These are phyloP conservation scores for Eremophila alpestris DNA, from an alignment of 2,797 vertebrate species.

Conservation along the genomic window DNA sequence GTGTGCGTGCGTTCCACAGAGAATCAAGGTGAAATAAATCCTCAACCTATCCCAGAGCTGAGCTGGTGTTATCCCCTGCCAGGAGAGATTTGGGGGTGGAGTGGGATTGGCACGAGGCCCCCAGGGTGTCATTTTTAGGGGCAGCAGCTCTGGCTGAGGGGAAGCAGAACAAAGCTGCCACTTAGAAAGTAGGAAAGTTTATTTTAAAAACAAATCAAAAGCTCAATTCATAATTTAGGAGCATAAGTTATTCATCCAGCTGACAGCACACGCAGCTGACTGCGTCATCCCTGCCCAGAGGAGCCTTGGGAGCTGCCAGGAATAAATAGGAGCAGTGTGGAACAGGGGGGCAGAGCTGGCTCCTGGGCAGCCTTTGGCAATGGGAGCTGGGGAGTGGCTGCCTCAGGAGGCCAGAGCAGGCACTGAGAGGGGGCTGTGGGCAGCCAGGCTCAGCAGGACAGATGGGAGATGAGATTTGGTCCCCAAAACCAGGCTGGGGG, in stretches of 20 bases:
- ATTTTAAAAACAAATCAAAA: slow-evolving; percentile 53
- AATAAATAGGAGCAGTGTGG: slow-evolving; percentile 2
- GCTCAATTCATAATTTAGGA: slow-evolving; percentile 48
- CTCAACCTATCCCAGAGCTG: slow-evolving; percentile 40
- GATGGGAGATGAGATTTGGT: neutral
- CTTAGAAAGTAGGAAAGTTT: slow-evolving; percentile 52
- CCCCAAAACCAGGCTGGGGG: neutral
- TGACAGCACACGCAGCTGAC: neutral
- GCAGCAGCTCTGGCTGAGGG: neutral
- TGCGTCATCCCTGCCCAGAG: neutral
- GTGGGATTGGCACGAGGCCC: neutral
- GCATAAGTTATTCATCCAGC: neutral
- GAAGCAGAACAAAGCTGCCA: slow-evolving; percentile 3
- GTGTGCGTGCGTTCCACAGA: slow-evolving; percentile 68
- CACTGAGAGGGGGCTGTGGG: neutral
- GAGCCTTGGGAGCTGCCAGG: neutral
- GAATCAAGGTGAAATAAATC: slow-evolving; percentile 74
- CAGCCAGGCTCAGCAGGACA: neutral
- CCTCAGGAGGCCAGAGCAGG: neutral
- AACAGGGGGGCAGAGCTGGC: neutral
- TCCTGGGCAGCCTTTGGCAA: neutral
- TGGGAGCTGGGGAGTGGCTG: rapidly evolving
- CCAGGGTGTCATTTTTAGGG: neutral
- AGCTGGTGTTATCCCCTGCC: neutral
- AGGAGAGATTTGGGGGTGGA: neutral